Base-by-base conservation (phyloP, 2,797 vertebrate species). In the Diplodus sargus region DNA sequence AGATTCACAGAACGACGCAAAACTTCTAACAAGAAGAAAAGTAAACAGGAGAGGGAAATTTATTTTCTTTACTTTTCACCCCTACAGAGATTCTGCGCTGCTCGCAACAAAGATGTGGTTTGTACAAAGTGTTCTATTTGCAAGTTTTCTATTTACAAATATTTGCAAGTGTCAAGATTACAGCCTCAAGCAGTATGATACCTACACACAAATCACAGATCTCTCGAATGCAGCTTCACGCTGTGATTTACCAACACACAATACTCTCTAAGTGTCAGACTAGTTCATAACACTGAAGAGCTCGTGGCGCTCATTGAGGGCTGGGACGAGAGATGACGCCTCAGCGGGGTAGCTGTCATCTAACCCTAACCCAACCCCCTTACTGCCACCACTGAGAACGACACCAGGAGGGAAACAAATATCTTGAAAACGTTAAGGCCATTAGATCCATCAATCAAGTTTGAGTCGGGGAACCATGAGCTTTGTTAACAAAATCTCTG, bases 81-180 rank as follows among this genome's bases (percentile, higher is more conserved):
- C 45, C 43, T 4, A 23, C 58, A 76, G n/a, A 69, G 49, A 56
- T 34, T 47, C 39, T 14, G 18, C 43, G 34, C 47, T 43, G 7
- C 45, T 65, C 43, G 57, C 52, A 69, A 47, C 15, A 66, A 59
- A 59, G 34, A 45, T 28, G 45, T 52, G 15, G 3, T 42, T 54
- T 51, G 63, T 22, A 63, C 47, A 70, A 52, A 64, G 6, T 48
- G 22, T 62, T 82, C 15, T 28, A 45, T 75, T 73, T 57, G 25
- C 3, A 68, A 18, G 57, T 63, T 78, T 79, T 70, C 18, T 54
- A n/a, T 78, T 72, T 64, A 60, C 76, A 77, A 57, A 87, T 81
- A 74, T 82, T 56, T 74, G 52, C 53, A 85, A 77, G 65, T 75
- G 85, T 83, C 60, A 79, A 70, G 76, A 77, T 74, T 64, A 82